Conservation (phyloP, 2,113 vertebrate genomes). For the Morone chrysops region DNA sequence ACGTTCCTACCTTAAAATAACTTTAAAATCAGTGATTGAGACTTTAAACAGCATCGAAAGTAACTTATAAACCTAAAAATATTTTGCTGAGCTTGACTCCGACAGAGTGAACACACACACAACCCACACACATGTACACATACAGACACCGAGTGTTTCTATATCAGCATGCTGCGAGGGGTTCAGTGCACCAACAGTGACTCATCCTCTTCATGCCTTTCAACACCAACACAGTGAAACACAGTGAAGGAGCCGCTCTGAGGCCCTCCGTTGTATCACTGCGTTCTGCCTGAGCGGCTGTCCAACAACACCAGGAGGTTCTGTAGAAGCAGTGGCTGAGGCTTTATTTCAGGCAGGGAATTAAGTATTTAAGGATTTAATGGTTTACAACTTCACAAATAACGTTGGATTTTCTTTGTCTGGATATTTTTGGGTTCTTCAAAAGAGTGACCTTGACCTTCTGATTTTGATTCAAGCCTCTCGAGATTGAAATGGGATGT, state of each 20-base stretch:
- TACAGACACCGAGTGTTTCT: constrained; percentile 63
- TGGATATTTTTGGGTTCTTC: not conserved
- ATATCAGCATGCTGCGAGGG: constrained; percentile 47
- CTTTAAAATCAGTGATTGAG: too few species aligned
- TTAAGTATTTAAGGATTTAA: too few species aligned
- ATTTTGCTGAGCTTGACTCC: not conserved
- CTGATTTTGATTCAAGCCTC: not conserved
- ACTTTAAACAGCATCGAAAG: not conserved
- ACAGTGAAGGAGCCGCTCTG: constrained; percentile 54
- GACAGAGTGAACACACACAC: constrained; percentile 28
- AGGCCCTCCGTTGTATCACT: constrained; percentile 18
- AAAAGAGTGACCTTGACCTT: not conserved
- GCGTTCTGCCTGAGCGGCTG: constrained; percentile 8
- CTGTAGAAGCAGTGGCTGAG: constrained; percentile 1
- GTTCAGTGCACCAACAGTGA: constrained; percentile 57
- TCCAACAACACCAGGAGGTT: constrained; percentile 36
- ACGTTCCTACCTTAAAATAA: too few species aligned
- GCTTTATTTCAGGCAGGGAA: not conserved
- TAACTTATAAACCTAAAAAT: not conserved
- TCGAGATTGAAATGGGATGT: too few species aligned
- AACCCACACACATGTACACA: constrained; percentile 34
- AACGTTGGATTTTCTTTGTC: not conserved
- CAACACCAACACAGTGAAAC: constrained; percentile 68
- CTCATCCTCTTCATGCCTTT: constrained; percentile 72
- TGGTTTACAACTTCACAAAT: not conserved